These are phyloP conservation scores for Astreopora myriophthalma DNA, from an alignment of 64 coral and sea anemone genomes.

Conservation along the genomic window DNA sequence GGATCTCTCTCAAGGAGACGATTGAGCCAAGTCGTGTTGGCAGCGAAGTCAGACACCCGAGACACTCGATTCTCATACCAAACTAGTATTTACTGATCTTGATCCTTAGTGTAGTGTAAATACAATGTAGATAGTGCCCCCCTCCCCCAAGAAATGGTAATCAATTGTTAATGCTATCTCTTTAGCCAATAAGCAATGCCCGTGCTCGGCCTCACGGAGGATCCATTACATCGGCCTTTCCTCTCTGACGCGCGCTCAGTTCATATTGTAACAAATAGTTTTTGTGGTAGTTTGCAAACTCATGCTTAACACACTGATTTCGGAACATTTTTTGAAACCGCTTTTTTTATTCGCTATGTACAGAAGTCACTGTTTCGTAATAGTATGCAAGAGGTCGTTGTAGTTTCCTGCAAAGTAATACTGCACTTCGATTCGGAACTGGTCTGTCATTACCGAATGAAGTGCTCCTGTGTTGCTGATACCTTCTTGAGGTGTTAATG, in stretches of 20 bases:
- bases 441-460: no score
- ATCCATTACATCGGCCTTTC: no score
- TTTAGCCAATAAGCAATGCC: not conserved
- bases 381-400: no score
- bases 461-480: no score
- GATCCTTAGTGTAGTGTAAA: not conserved
- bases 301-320: not conserved
- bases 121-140: not conserved
- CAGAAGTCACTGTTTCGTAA: no score
- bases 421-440: no score
- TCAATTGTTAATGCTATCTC: not conserved
- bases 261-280: not conserved
- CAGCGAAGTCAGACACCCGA: not conserved
- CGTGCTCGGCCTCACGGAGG: no score
- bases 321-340: not conserved
- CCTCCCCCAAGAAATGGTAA: not conserved
- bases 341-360: no score
- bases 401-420: no score
- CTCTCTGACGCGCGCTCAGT: no score
- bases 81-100: not conserved
- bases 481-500: no score
- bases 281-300: not conserved
- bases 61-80: not conserved
- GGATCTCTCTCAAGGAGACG: constrained; percentile 24
- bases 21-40: not conserved